Percentiles rank a stretch among this genome's conserved stretches.
Conservation (phyloP, 1,140 invertebrate genomes). For the Drosophila arizonae region DNA sequence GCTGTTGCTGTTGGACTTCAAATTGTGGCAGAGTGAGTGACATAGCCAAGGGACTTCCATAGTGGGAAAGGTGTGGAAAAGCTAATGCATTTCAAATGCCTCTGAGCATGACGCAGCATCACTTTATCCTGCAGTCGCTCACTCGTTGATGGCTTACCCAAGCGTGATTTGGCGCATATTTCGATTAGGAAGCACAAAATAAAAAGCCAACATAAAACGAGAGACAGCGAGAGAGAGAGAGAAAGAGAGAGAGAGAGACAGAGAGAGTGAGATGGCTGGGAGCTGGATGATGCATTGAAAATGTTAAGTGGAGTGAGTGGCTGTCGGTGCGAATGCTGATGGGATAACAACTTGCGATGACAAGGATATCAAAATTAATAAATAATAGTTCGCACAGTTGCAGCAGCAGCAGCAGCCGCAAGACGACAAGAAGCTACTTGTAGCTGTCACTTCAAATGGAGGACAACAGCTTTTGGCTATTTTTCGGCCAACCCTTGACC, state of each 20-base stretch:
- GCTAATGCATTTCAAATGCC: constrained; percentile 44
- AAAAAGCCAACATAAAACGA: background rate
- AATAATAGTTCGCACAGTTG: constrained; percentile 44
- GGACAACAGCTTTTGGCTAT: constrained; percentile 13
- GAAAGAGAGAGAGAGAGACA: background rate
- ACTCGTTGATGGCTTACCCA: constrained; percentile 15
- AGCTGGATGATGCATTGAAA: background rate
- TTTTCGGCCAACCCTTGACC: background rate
- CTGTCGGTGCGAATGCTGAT: constrained; percentile 16
- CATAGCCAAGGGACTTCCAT: background rate
- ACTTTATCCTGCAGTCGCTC: constrained; percentile 17
- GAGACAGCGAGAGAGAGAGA: no score
- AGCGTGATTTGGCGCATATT: constrained; percentile 41
- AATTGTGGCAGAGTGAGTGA: no score
- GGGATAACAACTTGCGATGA: constrained; percentile 33
- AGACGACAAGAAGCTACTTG: constrained; percentile 18
- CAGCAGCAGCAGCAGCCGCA: background rate
- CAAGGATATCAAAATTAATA: constrained; percentile 54
- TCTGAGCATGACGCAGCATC: constrained; percentile 17
- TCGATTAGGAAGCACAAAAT: constrained; percentile 26
- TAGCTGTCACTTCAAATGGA: constrained; percentile 32
- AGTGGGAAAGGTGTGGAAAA: background rate
- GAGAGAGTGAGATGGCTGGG: background rate
- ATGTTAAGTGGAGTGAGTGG: constrained; percentile 12
- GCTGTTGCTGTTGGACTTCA: no score